Evolutionary conservation across 2,797 vertebrate genomes (phyloP), one percentile per base, ranked within the genome.

Genomic region (Trichosurus vulpecula): DNA sequence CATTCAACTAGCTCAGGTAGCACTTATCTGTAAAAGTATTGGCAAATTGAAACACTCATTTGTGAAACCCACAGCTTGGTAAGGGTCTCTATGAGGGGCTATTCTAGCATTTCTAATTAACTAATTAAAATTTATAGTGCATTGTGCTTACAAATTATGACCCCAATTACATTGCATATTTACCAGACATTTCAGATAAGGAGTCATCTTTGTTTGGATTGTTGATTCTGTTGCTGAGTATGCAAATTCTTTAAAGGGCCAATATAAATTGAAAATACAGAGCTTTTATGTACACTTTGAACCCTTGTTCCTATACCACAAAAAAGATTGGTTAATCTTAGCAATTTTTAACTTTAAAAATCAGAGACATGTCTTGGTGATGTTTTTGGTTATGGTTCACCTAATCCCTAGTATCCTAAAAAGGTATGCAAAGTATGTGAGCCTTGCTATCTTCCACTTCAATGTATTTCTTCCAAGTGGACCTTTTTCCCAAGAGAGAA

Each of bases 311-410:
- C 52, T 30, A 14, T 90, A 31, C 90, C 31, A 4, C 52, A 53
- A 53, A 90, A 11, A 14, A 90, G 87, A 90, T 30, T 90, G 52
- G 1, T 31, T 53, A 31, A 52, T 52, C 52, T 53, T 4, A 31
- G 27, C 52, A 35, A 53, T 35, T 12, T 90, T 90, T 90, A 53
- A 90, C 89, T 90, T 52, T 52, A 90, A 31, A 29, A 91, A 29
- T 61, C 55, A 89, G 81, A 91, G 52, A 61, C 96, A 53, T 30
- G 52, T 53, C 61, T 94, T 87, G 93, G 57, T 66, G 27, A 81
- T 41, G 74, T 14, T 97, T 97, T 95, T 90, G 89, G 31, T 81
- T 96, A 87, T 95, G 41, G 14, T 31, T 94, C 22, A 81, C 47
- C 31, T 41, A 91, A 93, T 94, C 58, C 16, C 1, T 13, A 94